Conservation (phyloP, 2,888 invertebrate species). For the Piscicola geometra region DNA sequence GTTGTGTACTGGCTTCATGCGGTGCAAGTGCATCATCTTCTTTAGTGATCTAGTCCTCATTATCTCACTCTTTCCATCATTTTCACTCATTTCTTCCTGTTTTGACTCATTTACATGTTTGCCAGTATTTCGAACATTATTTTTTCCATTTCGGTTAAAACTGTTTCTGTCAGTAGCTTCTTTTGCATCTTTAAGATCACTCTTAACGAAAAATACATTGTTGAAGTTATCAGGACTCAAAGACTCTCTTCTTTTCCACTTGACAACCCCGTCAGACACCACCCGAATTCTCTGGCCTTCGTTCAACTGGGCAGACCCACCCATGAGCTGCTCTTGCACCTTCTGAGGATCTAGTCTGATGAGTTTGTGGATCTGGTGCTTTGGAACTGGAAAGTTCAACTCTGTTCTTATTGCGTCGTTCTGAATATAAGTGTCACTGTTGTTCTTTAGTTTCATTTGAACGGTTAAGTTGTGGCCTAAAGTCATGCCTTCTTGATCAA, state of each 20-base stretch:
- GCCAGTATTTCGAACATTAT: not conserved
- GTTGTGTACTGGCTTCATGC: constrained; percentile 27
- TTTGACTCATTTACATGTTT: constrained; percentile 9
- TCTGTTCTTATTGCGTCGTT: constrained; percentile 1
- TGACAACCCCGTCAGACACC: constrained; percentile 30
- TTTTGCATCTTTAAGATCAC: not conserved
- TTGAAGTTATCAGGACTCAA: constrained; percentile 29
- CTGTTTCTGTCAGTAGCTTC: not conserved
- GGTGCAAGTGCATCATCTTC: constrained; percentile 32
- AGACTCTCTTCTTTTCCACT: constrained; percentile 31
- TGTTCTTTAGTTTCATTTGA: not conserved
- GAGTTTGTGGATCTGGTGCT: constrained; percentile 29
- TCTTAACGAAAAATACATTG: constrained; percentile 10
- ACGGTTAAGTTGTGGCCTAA: not conserved
- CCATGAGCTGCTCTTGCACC: not conserved
- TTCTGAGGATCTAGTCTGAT: constrained; percentile 15
- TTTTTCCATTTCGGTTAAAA: not conserved
- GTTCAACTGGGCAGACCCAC: not conserved
- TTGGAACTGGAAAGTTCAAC: constrained; percentile 18
- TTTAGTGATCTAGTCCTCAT: constrained; percentile 27
- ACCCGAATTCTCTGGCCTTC: not conserved
- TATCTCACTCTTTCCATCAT: not conserved
- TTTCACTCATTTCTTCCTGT: not conserved
- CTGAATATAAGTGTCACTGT: constrained; percentile 5
- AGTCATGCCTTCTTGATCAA: not conserved